A percentile compares a stretch with the other conserved stretches of the same genome.
Evolutionary conservation across 2,113 vertebrate species (phyloP).

Genomic region (Puffinus mauretanicus): DNA sequence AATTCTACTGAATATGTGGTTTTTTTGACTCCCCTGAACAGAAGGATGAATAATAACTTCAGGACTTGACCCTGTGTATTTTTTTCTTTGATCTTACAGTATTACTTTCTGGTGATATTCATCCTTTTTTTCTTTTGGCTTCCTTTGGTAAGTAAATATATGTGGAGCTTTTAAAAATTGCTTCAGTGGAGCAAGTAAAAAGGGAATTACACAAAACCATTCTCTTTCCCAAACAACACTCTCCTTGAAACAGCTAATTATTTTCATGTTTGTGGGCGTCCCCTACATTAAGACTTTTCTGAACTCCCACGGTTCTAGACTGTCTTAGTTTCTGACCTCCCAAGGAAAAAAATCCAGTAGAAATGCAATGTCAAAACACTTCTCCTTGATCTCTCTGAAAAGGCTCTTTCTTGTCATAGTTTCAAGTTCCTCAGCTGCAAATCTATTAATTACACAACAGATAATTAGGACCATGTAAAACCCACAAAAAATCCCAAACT

Average conservation of each 20-base stretch:
- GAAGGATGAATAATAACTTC: not conserved
- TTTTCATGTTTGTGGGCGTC: conserved; percentile 14
- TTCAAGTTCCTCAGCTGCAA: not conserved
- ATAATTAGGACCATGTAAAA: not conserved
- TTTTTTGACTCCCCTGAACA: not conserved
- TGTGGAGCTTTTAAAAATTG: not conserved
- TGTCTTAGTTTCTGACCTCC: conserved; percentile 35
- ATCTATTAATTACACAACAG: not conserved
- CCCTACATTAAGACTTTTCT: not conserved
- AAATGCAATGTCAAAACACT: not conserved
- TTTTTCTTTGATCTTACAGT: not conserved
- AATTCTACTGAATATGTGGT: not conserved
- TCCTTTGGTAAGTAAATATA: not conserved
- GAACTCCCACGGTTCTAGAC: not conserved
- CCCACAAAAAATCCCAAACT: rapidly evolving
- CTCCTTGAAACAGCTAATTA: not conserved
- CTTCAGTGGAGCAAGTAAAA: not conserved
- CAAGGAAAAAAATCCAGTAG: not conserved
- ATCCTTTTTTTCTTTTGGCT: not conserved
- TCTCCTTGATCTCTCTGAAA: conserved; percentile 15
- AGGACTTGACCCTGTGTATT: not conserved
- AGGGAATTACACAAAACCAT: not conserved
- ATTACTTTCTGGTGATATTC: not conserved
- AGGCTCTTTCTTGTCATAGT: not conserved
- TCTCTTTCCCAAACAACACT: not conserved